Percentiles rank a stretch among this genome's conserved stretches.
phyloP scores from a whole-genome alignment of 2,888 invertebrate genomes.

The Meteorus cinctellus region DNA sequence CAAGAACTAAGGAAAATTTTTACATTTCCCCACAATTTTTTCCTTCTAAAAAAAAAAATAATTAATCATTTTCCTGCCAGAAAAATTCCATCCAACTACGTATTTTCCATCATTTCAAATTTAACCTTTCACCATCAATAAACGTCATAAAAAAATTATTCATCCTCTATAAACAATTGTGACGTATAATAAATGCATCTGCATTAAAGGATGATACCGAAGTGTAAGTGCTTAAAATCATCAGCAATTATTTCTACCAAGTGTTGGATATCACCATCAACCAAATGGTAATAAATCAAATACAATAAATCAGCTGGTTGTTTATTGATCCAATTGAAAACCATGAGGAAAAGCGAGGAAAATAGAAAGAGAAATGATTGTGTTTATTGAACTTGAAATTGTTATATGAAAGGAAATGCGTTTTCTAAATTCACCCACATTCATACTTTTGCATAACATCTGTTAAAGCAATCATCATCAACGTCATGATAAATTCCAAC shows the following conservation, averaged over 20 bases:
- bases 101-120: neutral
- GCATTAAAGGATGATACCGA: neutral
- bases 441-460: neutral
- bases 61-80: neutral
- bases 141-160: neutral
- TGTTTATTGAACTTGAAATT: conserved; percentile 31
- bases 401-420: conserved; percentile 2
- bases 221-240: neutral
- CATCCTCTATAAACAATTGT: neutral
- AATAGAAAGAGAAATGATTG: neutral
- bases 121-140: no score
- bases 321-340: no score
- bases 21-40: neutral
- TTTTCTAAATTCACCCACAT: conserved; percentile 21
- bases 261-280: neutral
- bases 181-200: neutral
- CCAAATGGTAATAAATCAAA: conserved; percentile 2
- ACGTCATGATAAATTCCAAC: conserved; percentile 7
- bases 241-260: neutral
- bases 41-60: no score
- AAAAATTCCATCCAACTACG: neutral
- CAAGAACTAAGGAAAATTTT: neutral
- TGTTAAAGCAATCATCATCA: conserved; percentile 14
- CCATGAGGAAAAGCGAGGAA: neutral
- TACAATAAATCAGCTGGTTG: neutral